Percentiles rank a stretch among this genome's conserved stretches.
Evolutionary conservation across 2,888 invertebrate genomes (phyloP).

Genomic region (Elmis aenea): DNA sequence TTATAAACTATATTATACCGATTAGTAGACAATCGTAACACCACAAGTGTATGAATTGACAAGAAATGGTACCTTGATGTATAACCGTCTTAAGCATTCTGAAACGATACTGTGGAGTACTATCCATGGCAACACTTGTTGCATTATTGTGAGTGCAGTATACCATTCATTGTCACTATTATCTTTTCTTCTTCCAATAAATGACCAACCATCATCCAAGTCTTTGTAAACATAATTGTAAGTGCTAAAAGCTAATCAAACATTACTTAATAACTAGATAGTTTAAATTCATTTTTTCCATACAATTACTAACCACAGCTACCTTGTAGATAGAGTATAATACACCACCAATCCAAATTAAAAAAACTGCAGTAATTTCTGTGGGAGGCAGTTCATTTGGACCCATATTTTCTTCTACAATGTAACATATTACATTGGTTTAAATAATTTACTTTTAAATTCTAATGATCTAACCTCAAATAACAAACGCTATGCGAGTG

Average conservation of each 20-base stretch:
- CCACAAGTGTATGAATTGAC: too few relatives aligned
- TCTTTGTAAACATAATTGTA: slow-evolving; percentile 48
- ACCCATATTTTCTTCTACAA: too few relatives aligned
- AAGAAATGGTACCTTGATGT: too few relatives aligned
- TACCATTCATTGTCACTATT: slow-evolving; percentile 69
- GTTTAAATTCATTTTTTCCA: too few relatives aligned
- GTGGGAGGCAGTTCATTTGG: too few relatives aligned
- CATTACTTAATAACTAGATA: slow-evolving; percentile 1
- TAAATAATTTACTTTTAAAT: too few relatives aligned
- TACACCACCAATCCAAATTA: slow-evolving; percentile 53
- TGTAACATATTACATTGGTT: too few relatives aligned
- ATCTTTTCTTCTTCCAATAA: slow-evolving; percentile 57
- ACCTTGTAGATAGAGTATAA: slow-evolving; percentile 55
- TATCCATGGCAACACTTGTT: slow-evolving; percentile 52
- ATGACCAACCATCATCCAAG: slow-evolving; percentile 55
- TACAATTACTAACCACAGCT: slow-evolving; percentile 52
- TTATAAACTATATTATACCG: too few relatives aligned
- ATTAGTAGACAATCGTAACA: too few relatives aligned
- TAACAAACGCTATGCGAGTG: too few relatives aligned
- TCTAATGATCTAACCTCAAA: too few relatives aligned
- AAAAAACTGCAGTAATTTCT: slow-evolving; percentile 51
- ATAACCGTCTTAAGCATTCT: slow-evolving; percentile 47
- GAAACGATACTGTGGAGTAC: slow-evolving; percentile 53
- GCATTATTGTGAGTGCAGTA: slow-evolving; percentile 55
- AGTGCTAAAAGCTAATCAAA: slow-evolving; percentile 41